A percentile compares a stretch with the other conserved stretches of the same genome.
phyloP scores from a whole-genome alignment of 2,888 invertebrate genomes.

The Pheosia gnoma region DNA sequence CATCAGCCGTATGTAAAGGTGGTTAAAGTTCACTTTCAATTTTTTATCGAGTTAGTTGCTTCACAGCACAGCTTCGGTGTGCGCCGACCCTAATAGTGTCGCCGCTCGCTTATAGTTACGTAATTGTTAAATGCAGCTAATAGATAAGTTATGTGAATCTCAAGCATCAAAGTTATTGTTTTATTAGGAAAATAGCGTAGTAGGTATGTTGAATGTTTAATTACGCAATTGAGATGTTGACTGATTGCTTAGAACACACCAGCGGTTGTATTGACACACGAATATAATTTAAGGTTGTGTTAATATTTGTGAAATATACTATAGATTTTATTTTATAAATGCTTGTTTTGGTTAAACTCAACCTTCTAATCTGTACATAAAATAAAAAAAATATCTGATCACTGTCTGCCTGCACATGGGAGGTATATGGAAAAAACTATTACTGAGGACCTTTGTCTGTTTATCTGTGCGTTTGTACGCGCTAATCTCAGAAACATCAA shows the following conservation, averaged over 20 bases:
- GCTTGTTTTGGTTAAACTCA: background rate
- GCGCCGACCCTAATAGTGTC: constrained; percentile 5
- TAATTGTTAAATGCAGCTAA: constrained; percentile 23
- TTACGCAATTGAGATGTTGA: constrained; percentile 13
- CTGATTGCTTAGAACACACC: constrained; percentile 26
- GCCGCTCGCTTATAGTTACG: constrained; percentile 13
- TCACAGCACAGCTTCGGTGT: no score
- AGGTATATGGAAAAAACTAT: no score
- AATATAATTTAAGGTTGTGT: constrained; percentile 48
- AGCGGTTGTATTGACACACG: constrained; percentile 37
- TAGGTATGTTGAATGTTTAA: background rate
- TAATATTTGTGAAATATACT: constrained; percentile 43
- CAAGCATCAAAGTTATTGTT: constrained; percentile 27
- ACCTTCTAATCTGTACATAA: background rate
- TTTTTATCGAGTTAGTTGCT: no score
- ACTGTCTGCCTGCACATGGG: no score
- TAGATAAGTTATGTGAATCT: constrained; percentile 24
- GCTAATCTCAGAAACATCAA: no score
- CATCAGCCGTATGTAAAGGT: no score
- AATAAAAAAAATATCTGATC: no score
- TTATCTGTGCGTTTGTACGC: no score
- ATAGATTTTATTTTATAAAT: constrained; percentile 47
- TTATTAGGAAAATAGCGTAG: constrained; percentile 15
- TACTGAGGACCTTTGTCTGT: no score
- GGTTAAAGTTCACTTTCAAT: no score